Evolutionary conservation across 2,113 vertebrate species (phyloP).

Genomic region (Pelecanoides urinatrix): DNA sequence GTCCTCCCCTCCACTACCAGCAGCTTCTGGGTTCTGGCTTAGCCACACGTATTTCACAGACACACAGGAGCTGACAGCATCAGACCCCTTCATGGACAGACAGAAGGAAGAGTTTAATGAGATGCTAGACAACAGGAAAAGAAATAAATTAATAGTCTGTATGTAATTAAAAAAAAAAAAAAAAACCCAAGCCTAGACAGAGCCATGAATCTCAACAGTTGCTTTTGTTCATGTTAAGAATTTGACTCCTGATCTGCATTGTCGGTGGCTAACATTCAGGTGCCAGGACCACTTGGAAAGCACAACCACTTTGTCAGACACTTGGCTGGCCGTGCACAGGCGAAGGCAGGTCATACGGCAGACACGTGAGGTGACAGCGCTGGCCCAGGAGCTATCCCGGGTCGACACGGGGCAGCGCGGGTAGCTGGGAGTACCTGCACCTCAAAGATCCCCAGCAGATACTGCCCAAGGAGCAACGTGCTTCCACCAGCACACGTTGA

Average conservation of each 20-base stretch:
- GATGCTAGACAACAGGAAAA: neutral
- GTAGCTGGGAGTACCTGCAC: too few species aligned
- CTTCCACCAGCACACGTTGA: neutral
- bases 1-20: neutral
- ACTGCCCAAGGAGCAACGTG: rapidly evolving
- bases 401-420: rapidly evolving
- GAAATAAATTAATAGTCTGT: neutral
- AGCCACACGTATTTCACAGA: neutral
- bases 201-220: neutral
- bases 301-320: neutral
- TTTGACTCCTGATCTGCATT: neutral
- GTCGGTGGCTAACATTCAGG: too few species aligned
- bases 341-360: rapidly evolving
- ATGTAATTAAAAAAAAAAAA: neutral
- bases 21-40: neutral
- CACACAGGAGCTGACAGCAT: neutral
- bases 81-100: neutral
- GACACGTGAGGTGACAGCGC: neutral
- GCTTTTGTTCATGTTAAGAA: neutral
- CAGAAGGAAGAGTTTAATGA: neutral
- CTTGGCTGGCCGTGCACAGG: neutral
- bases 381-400: neutral
- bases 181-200: neutral
- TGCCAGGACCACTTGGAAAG: neutral
- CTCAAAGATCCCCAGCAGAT: neutral